These are phyloP conservation scores for Shargacucullia verbasci DNA, from an alignment of 2,888 invertebrate genomes.

Conservation along the genomic window DNA sequence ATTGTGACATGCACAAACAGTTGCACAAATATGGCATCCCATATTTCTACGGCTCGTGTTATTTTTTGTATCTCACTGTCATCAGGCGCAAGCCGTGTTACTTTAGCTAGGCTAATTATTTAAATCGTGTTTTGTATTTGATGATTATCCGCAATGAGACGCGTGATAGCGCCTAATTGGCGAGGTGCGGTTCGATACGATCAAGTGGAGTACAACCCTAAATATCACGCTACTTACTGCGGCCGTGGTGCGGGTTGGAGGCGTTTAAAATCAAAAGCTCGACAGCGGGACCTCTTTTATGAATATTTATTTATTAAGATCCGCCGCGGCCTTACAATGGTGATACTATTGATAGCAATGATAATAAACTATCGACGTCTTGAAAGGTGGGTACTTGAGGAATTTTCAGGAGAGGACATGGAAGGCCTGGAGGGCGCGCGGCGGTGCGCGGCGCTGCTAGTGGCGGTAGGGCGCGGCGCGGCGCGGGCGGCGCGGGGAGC, in stretches of 20 bases:
- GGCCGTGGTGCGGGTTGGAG: constrained; percentile 18
- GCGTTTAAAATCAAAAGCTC: constrained; percentile 43
- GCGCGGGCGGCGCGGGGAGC: constrained; percentile 22
- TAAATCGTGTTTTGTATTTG: too few species aligned
- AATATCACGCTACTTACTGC: constrained; percentile 46
- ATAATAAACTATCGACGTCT: constrained; percentile 42
- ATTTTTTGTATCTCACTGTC: too few species aligned
- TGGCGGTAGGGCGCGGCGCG: constrained; percentile 15
- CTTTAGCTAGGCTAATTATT: too few species aligned
- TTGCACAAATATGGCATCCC: too few species aligned
- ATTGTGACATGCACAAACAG: too few species aligned
- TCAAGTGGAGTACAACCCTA: constrained; percentile 30
- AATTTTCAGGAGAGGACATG: constrained; percentile 43
- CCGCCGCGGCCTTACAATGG: constrained; percentile 18
- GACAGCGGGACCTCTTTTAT: constrained; percentile 38
- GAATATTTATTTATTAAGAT: constrained; percentile 31
- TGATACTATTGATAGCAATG: constrained; percentile 27
- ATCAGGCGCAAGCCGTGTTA: too few species aligned
- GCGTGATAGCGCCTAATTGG: not conserved
- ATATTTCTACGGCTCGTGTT: too few species aligned
- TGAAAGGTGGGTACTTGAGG: constrained; percentile 48
- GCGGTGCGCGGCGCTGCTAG: constrained; percentile 6
- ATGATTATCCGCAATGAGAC: too few species aligned
- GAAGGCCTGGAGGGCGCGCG: not conserved
- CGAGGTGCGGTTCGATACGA: constrained; percentile 12